Percentiles rank a stretch among this genome's conserved stretches.
Evolutionary conservation across 2,113 vertebrate species (phyloP).

Genomic region (Cettia cetti): DNA sequence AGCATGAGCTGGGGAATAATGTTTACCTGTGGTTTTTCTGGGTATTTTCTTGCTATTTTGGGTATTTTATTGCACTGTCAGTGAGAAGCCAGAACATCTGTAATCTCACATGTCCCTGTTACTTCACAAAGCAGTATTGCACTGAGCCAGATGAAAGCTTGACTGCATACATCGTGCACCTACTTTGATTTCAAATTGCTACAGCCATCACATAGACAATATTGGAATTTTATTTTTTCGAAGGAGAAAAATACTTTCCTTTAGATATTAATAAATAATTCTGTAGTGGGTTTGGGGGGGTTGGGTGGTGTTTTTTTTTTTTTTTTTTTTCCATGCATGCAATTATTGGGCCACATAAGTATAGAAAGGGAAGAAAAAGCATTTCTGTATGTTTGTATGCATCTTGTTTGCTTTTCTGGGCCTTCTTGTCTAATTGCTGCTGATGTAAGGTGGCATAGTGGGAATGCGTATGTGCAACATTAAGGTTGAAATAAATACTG

Average conservation of each 20-base stretch:
- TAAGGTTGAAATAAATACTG: not conserved
- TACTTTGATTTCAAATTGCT: not conserved
- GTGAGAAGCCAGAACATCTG: not conserved
- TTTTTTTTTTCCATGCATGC: not conserved
- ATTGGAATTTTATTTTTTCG: not conserved
- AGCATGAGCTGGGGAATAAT: not conserved
- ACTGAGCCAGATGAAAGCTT: not conserved
- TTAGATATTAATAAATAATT: not conserved
- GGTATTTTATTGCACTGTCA: not conserved
- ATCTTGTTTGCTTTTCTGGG: not conserved
- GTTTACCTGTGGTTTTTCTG: not conserved
- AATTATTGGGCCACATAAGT: not conserved
- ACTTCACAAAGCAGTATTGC: not conserved
- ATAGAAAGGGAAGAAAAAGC: not conserved
- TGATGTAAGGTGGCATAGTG: not conserved
- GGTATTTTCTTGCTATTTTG: not conserved
- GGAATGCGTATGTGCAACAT: not conserved
- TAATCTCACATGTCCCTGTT: conserved; percentile 25
- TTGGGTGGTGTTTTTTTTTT: too few species aligned
- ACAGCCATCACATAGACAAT: not conserved
- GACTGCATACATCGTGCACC: accelerated
- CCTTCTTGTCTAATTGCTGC: not conserved
- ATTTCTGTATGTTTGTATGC: not conserved
- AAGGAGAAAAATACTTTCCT: not conserved
- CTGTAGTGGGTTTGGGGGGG: accelerated